Percentiles rank a stretch among this genome's conserved stretches.
These are phyloP conservation scores for Salticus scenicus DNA, from an alignment of 2,888 invertebrate species.

Conservation along the genomic window DNA sequence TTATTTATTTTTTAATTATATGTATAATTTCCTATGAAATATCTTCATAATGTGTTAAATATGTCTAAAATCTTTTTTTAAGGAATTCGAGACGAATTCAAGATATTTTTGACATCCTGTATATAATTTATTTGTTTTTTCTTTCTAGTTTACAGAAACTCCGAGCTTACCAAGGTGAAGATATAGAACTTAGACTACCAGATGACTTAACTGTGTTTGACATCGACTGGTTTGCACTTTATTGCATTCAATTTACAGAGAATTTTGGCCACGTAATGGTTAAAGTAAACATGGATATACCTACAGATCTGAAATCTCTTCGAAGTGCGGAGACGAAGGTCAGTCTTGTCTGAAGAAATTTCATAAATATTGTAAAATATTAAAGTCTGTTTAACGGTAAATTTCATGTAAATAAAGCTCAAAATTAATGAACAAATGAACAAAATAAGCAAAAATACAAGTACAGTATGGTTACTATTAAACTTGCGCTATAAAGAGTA, in stretches of 20 bases:
- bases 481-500: no score
- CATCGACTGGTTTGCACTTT: constrained; percentile 92
- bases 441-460: neutral
- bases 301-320: constrained; percentile 83
- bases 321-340: constrained; percentile 46
- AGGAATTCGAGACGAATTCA: no score
- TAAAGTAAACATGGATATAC: constrained; percentile 90
- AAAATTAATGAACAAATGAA: neutral
- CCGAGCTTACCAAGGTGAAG: constrained; percentile 91
- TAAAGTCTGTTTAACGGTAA: neutral
- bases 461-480: no score
- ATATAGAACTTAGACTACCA: constrained; percentile 91
- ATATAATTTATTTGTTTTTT: neutral
- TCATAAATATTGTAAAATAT: no score
- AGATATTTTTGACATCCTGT: no score
- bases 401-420: neutral
- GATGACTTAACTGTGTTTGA: constrained; percentile 89
- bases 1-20: no score
- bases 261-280: constrained; percentile 93
- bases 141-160: constrained; percentile 83
- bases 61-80: no score
- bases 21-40: no score
- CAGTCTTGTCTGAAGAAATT: no score
- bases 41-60: no score
- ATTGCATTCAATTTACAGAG: constrained; percentile 92